Evolutionary conservation across 2,888 invertebrate genomes (phyloP), one percentile per base, ranked within the genome.

Genomic region (Cepaea hortensis): DNA sequence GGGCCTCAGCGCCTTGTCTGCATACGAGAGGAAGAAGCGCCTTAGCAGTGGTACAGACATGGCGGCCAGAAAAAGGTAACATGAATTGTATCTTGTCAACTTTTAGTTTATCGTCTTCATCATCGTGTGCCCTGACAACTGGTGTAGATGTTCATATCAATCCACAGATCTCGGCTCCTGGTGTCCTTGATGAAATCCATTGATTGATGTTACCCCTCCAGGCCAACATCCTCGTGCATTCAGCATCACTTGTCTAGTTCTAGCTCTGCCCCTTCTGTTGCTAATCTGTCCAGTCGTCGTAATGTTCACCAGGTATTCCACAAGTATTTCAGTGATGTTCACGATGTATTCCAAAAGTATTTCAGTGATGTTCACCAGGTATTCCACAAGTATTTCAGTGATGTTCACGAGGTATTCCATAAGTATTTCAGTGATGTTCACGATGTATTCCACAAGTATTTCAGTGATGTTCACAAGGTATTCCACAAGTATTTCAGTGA

Each of bases 1-100:
- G 1, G 77, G 79, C 20, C 76, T 85, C 50, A 83, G 65, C 15
- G 82, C 87, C 13, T 72, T 88, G 18, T 80, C 79, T 61, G 88
- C 86, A 2, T 76, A 83, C 75, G 86, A 88, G 50, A 62, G 85
- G 11, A 83, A 81, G 75, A 80, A 84, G 62, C 65, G 84, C 3
- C 20, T 85, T n/a, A 73, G 11, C 15, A 61, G 35, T 20, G n/a
- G 83, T 13, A 35, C 61, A 9, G 73, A 73, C 3, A 4, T 48
- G 18, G 20, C 50, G 0, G 35, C 73, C 35, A 73, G 35, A 46
- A n/a, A 70, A 15, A 72, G 83, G 84, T 76, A 76, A 35, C 15
- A 9, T 20, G n/a, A 20, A 7, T 70, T 7, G 6, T 7, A n/a
- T 20, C 15, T 20, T 70, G 7, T 70, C 15, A 20, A 15, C n/a